Percentiles rank a stretch among this genome's conserved stretches.
Evolutionary conservation across 2,797 vertebrate genomes (phyloP).

Genomic region (Clarias platycephalus): DNA sequence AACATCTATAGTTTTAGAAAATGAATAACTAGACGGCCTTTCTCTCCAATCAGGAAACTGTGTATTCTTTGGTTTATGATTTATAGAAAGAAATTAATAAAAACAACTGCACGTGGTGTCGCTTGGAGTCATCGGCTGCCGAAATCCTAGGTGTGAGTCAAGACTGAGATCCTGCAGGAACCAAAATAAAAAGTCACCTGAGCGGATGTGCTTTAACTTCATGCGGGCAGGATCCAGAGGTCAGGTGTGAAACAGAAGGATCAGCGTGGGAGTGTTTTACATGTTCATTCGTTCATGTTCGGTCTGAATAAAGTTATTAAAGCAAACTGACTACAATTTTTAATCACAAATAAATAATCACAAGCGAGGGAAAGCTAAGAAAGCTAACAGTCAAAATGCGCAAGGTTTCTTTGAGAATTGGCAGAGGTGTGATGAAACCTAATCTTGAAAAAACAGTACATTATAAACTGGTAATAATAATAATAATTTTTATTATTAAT

Average conservation of each 20-base stretch:
- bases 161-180: not conserved
- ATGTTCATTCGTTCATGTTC: not conserved
- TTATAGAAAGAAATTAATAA: not conserved
- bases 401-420: not conserved
- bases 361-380: not conserved
- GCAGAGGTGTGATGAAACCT: not conserved
- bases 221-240: not conserved
- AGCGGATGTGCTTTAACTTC: not conserved
- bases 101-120: conserved; percentile 14
- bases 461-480: not conserved
- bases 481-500: not conserved
- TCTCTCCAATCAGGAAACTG: conserved; percentile 86
- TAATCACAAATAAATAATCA: too few species aligned
- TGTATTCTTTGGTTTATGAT: conserved; percentile 92
- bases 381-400: not conserved
- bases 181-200: not conserved
- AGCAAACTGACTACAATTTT: not conserved
- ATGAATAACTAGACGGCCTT: conserved; percentile 76
- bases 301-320: not conserved
- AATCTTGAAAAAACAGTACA: not conserved
- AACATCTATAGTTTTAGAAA: not conserved
- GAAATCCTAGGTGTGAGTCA: too few species aligned
- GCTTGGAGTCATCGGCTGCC: not conserved
- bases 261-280: not conserved
- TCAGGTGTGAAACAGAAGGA: not conserved